Evolutionary conservation across 37 sponge, comb jelly and placozoan genomes (phyloP).

Genomic region (Geodia barretti): DNA sequence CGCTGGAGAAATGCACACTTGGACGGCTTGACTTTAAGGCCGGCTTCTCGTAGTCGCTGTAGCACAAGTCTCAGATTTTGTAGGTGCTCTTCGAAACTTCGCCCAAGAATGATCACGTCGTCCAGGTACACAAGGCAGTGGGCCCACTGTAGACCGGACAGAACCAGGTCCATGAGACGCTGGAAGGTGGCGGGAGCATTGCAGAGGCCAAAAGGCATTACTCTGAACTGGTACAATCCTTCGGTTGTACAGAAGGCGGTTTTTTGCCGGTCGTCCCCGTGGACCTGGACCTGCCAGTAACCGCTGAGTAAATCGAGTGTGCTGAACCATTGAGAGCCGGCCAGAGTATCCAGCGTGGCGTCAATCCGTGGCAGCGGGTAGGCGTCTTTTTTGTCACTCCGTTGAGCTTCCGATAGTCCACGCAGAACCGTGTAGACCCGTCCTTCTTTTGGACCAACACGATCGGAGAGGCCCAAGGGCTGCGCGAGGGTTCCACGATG

Average conservation of each 20-base stretch:
- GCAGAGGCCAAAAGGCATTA: constrained; percentile 64
- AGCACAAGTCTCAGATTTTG: not conserved
- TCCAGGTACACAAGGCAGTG: constrained; percentile 54
- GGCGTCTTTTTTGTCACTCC: constrained; percentile 48
- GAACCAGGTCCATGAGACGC: constrained; percentile 45
- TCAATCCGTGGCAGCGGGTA: constrained; percentile 64
- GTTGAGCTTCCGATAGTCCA: constrained; percentile 54
- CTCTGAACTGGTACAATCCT: constrained; percentile 55
- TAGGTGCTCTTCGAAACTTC: constrained; percentile 25
- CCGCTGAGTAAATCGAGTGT: constrained; percentile 62
- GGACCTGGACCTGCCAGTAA: constrained; percentile 63
- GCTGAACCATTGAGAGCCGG: constrained; percentile 29
- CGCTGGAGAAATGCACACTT: constrained; percentile 11
- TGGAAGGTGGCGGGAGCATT: constrained; percentile 65
- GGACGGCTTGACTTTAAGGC: constrained; percentile 7
- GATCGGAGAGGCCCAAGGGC: constrained; percentile 49
- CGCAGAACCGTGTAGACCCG: constrained; percentile 40
- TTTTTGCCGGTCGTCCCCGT: constrained; percentile 37
- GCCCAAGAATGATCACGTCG: constrained; percentile 46
- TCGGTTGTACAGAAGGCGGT: constrained; percentile 57
- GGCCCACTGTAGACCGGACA: no score
- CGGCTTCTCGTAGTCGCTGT: constrained; percentile 2
- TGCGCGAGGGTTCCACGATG: constrained; percentile 13
- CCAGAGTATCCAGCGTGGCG: constrained; percentile 45
- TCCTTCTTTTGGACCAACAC: constrained; percentile 39